Percentiles rank a stretch among this genome's conserved stretches.
phyloP scores from a whole-genome alignment of 2,888 invertebrate species.

The Nephrocerus scutellatus region DNA sequence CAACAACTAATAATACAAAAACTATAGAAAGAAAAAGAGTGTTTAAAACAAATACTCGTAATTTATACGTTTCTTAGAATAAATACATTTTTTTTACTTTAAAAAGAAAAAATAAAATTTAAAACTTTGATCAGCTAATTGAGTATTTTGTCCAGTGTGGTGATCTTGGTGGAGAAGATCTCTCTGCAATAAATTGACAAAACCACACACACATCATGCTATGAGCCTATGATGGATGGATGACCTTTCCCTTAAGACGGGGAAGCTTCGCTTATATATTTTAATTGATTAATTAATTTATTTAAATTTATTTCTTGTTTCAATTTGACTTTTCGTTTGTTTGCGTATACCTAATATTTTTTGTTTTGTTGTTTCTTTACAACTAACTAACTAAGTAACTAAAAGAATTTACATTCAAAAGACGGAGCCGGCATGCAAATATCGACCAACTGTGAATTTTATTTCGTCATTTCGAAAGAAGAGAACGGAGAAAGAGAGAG shows the following conservation, averaged over 20 bases:
- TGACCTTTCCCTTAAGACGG: too few species aligned
- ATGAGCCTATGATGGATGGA: too few species aligned
- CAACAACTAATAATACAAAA: conserved; percentile 15
- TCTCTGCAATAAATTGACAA: too few species aligned
- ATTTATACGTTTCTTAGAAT: conserved; percentile 1
- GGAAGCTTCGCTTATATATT: too few species aligned
- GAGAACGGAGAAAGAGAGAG: too few species aligned
- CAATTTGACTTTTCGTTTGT: conserved; percentile 19
- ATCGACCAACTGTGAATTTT: conserved; percentile 50
- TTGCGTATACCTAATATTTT: conserved; percentile 8
- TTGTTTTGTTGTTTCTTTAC: conserved; percentile 8
- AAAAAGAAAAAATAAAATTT: conserved; percentile 13
- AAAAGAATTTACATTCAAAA: conserved; percentile 41
- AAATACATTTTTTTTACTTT: conserved; percentile 20
- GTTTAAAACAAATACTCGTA: too few species aligned
- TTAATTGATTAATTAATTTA: conserved; percentile 12
- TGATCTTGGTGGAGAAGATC: too few species aligned
- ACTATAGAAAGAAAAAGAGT: not conserved
- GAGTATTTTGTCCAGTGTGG: too few species aligned
- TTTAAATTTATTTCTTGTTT: conserved; percentile 9
- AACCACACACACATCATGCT: too few species aligned
- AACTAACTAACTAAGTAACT: conserved; percentile 25
- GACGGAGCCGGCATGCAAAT: conserved; percentile 51
- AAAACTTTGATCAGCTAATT: too few species aligned
- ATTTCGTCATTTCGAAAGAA: too few species aligned